Conservation (phyloP, 1,140 invertebrate species). For the Thrips palmi region DNA sequence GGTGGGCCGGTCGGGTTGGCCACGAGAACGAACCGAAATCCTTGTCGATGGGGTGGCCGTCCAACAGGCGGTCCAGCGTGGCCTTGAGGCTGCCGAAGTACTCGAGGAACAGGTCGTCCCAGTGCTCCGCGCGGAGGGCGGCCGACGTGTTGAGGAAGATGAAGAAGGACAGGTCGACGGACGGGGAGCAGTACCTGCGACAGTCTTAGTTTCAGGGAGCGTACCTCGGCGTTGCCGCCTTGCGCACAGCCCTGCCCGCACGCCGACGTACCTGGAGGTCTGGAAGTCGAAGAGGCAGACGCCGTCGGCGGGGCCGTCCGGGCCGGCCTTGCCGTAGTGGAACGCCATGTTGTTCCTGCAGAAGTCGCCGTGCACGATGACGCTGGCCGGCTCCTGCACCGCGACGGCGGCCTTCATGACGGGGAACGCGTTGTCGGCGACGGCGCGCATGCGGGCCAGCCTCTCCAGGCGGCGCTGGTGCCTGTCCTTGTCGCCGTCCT, state of each 20-base stretch:
- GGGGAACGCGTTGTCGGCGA: too few relatives aligned
- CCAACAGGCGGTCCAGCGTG: too few relatives aligned
- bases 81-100: slow-evolving; percentile 22
- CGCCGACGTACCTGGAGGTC: slow-evolving; percentile 13
- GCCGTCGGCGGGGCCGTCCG: slow-evolving; percentile 14
- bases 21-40: too few relatives aligned
- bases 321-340: slow-evolving; percentile 20
- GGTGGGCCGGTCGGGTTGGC: too few relatives aligned
- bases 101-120: slow-evolving; percentile 17
- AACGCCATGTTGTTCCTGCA: slow-evolving; percentile 35
- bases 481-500: background rate
- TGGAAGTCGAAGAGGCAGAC: slow-evolving; percentile 25
- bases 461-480: background rate
- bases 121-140: slow-evolving; percentile 14
- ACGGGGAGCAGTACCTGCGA: slow-evolving; percentile 23
- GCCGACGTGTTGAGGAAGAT: slow-evolving; percentile 21
- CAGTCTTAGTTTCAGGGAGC: too few relatives aligned
- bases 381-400: slow-evolving; percentile 22
- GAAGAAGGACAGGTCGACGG: slow-evolving; percentile 24
- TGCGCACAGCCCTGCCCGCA: too few relatives aligned
- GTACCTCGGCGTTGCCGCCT: too few relatives aligned
- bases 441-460: too few relatives aligned
- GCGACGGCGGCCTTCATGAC: slow-evolving; percentile 1
- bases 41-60: too few relatives aligned
- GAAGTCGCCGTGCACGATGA: slow-evolving; percentile 33